Base-by-base conservation (phyloP, 1,140 invertebrate genomes). In the Listronotus oregonensis region DNA sequence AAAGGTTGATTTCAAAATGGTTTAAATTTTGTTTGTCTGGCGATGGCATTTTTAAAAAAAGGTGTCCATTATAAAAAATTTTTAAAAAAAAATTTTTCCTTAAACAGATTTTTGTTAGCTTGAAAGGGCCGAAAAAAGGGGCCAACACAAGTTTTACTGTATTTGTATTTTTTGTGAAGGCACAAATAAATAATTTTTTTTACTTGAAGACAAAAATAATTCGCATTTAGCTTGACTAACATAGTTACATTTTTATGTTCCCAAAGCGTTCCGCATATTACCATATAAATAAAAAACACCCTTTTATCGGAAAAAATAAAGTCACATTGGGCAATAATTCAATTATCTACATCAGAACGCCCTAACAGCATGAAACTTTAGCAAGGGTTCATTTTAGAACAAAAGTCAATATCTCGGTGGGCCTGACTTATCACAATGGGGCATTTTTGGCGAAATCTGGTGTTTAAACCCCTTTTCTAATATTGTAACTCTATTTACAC, bases 261-360 rank as follows among this genome's bases (percentile, higher is more conserved):
- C 56, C 56, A 59, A 31, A 59, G 46, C 11, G 10, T 21, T 17
- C 14, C 27, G 11, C 14, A 14, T 47, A 59, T 59, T 59, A 59
- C 12, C 21, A 59, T 59, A 17, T 59, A 59, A 59, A 59, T 59
- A 17, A 31, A 47, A 58, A 59, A 59, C n/a, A 17, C 57, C 59
- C 31, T 39, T 60, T 15, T 12, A 52, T 51, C 51, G 52, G 37
- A 50, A 51, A 40, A 39, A 56, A 54, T 54, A 54, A 34, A 52
- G 39, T 52, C 54, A 34, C 49, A 51, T 58, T 34, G 47, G 63
- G 52, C 46, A 65, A 65, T 65, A 65, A 65, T 65, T 65, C 63
- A 65, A 65, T 65, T 65, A 65, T 65, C 54, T 56, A 32, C 32
- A 17, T 18, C 8, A 21, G 11, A 18, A 50, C 63, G 63, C 63